Base-by-base conservation (phyloP, 2,797 vertebrate genomes). In the Bradypus variegatus region DNA sequence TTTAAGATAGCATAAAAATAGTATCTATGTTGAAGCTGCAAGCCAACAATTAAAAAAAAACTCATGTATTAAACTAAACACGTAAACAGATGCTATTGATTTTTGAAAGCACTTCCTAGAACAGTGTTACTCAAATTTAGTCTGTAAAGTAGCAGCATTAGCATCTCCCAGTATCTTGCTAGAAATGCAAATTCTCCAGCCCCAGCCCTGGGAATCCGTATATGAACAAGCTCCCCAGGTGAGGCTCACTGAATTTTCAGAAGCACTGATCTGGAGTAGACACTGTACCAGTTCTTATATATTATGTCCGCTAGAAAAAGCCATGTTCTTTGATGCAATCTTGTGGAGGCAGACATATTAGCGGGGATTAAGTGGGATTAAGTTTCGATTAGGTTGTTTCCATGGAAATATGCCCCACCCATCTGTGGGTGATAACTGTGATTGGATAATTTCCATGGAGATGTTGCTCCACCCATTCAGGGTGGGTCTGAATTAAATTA, bases 21-120 rank as follows among this genome's bases (percentile, higher is more conserved):
- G 27, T 41, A 73, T 70, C 89, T 80, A 48, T 65, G 53, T 87
- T 89, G 62, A 94, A 93, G 90, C 33, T 62, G 76, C 10, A 77
- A 79, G 50, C 84, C 36, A 69, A 38, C 65, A 67, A 41, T 65
- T 29, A 16, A 18, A 45, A 77, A 80, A 75, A 19, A 45, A 77
- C 18, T 5, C 73, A 6, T 36, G 14, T 19, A 33, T 62, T 10
- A 11, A 53, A n/a, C 27, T 29, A 85, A 80, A 73, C 6, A 58
- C n/a, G 5, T 50, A 84, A 93, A 73, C 33, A 92, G 36, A 60
- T 76, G 77, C 11, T 85, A 6, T n/a, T 70, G 6, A 15, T 78
- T 87, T 45, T 89, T 89, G 27, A 16, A 85, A 92, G 38, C 62
- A 41, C 33, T 33, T 31, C 60, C 38, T 50, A 85, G 31, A 86